Evolutionary conservation across 2,113 vertebrate genomes (phyloP).

Genomic region (Leucosticte australis): DNA sequence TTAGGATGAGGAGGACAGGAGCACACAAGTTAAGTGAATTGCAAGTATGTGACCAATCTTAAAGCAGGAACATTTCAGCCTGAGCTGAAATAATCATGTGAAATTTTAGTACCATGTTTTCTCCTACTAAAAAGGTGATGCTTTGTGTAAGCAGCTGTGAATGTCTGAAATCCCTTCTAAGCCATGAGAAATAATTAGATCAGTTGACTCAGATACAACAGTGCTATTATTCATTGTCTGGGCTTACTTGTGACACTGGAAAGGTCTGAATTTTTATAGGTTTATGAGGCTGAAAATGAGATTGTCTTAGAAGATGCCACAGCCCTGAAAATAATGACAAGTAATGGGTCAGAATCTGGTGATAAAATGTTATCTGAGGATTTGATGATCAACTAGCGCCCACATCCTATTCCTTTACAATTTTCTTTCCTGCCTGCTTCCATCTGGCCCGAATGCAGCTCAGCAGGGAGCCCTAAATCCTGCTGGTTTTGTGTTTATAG

Average conservation of each 20-base stretch:
- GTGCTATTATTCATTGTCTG: background rate
- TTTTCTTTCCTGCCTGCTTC: background rate
- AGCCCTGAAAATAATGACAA: background rate
- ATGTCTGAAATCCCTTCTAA: conserved; percentile 8
- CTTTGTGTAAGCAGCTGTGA: background rate
- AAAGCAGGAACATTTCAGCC: background rate
- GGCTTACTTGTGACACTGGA: background rate
- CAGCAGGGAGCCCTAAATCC: background rate
- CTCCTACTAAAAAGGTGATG: background rate
- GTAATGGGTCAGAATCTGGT: background rate
- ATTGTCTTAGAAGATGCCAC: background rate
- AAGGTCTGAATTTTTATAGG: background rate
- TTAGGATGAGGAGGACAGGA: background rate
- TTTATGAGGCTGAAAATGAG: background rate
- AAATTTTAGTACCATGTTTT: background rate
- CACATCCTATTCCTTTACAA: background rate
- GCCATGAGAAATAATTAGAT: conserved; percentile 19
- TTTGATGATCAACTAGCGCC: background rate
- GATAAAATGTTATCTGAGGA: background rate
- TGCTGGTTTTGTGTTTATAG: background rate
- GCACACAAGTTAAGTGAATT: background rate
- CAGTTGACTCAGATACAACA: conserved; percentile 11
- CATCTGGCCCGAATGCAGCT: background rate
- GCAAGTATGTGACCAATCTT: background rate
- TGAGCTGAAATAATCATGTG: background rate